Evolutionary conservation across 2,888 invertebrate genomes (phyloP).

Genomic region (Eristalis pertinax): DNA sequence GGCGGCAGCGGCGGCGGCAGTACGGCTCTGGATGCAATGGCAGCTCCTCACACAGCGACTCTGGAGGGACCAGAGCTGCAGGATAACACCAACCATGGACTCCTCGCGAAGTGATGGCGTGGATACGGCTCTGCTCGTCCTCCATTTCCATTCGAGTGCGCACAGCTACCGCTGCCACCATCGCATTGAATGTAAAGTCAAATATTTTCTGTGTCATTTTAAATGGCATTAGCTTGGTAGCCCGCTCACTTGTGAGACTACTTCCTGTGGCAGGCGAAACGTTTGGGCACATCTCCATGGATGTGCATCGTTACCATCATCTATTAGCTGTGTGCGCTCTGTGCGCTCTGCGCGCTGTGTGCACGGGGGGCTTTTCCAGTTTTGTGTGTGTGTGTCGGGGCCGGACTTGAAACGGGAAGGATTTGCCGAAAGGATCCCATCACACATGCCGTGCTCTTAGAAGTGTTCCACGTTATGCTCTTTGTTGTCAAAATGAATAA

Average conservation of each 20-base stretch:
- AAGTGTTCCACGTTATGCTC: constrained; percentile 68
- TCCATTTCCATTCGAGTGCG: constrained; percentile 59
- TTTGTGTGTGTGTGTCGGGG: constrained; percentile 13
- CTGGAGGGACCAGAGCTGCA: constrained; percentile 5
- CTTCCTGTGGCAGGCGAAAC: constrained; percentile 41
- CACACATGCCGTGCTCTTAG: constrained; percentile 43
- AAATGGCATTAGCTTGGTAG: constrained; percentile 69
- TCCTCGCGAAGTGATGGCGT: constrained; percentile 25
- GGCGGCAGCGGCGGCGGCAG: background rate
- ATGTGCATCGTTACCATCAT: constrained; percentile 18
- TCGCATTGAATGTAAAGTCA: constrained; percentile 61
- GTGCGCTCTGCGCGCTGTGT: constrained; percentile 4
- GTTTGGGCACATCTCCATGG: constrained; percentile 1
- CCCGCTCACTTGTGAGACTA: constrained; percentile 71
- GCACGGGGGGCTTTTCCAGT: constrained; percentile 4
- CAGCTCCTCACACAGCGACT: background rate
- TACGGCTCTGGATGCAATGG: background rate
- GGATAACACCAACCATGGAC: constrained; percentile 16
- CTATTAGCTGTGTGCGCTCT: constrained; percentile 56
- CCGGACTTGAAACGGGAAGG: constrained; percentile 4
- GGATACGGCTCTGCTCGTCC: constrained; percentile 32
- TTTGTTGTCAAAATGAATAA: constrained; percentile 72
- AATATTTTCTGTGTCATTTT: constrained; percentile 72
- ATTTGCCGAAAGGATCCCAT: constrained; percentile 41
- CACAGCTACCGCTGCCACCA: constrained; percentile 14